These are phyloP conservation scores for Oryzias javanicus DNA, from an alignment of 2,113 vertebrate genomes.

Conservation along the genomic window DNA sequence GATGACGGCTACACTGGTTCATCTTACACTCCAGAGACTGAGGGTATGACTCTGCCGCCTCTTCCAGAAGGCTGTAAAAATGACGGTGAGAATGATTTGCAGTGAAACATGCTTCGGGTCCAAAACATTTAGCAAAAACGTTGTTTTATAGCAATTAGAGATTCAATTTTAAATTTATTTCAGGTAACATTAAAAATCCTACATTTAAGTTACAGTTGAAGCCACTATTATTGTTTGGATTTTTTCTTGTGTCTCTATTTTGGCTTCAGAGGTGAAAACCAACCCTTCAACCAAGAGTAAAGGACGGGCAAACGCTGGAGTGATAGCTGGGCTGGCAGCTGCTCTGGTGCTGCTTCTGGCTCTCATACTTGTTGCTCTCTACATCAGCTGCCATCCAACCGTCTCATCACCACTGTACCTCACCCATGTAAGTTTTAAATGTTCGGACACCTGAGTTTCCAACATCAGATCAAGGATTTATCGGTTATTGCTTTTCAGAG, in stretches of 20 bases:
- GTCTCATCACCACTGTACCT: constrained; percentile 78
- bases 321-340: constrained; percentile 79
- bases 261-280: constrained; percentile 52
- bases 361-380: constrained; percentile 80
- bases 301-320: constrained; percentile 64
- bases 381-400: constrained; percentile 80
- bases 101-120: background rate
- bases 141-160: no score
- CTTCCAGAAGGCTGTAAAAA: constrained; percentile 72
- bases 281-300: constrained; percentile 48
- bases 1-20: constrained; percentile 55
- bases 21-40: constrained; percentile 42
- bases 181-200: no score
- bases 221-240: background rate
- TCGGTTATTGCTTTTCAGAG: constrained; percentile 63
- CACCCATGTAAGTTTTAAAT: constrained; percentile 75
- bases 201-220: constrained; percentile 66
- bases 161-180: no score
- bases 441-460: background rate
- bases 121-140: no score
- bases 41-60: constrained; percentile 59
- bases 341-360: constrained; percentile 77
- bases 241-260: background rate
- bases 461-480: background rate
- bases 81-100: constrained; percentile 73